Conservation (phyloP, 1,140 invertebrate genomes). For the Drosophila rhopaloa region DNA sequence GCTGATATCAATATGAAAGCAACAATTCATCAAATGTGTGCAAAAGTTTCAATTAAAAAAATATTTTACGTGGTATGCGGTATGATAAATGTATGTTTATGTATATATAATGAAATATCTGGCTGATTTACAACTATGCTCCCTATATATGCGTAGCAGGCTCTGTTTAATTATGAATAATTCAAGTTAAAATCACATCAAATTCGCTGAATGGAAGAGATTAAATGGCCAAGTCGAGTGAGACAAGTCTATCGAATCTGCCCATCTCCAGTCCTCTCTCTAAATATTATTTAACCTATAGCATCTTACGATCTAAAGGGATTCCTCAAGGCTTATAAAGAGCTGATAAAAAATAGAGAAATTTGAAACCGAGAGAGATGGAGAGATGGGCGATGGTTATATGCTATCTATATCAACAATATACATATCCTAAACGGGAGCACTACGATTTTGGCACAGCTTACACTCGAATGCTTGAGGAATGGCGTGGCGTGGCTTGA, state of each 20-base stretch:
- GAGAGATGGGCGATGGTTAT: slow-evolving; percentile 13
- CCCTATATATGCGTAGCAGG: slow-evolving; percentile 11
- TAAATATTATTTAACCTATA: slow-evolving; percentile 17
- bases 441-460: slow-evolving; percentile 63
- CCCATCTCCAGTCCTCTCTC: slow-evolving; percentile 5
- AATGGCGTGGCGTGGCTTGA: slow-evolving; percentile 20
- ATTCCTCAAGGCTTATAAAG: background rate
- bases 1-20: slow-evolving; percentile 82
- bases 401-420: slow-evolving; percentile 29
- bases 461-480: slow-evolving; percentile 30
- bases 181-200: slow-evolving; percentile 55
- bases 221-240: slow-evolving; percentile 42
- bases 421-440: slow-evolving; percentile 32
- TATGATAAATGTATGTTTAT: slow-evolving; percentile 43
- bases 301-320: background rate
- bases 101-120: slow-evolving; percentile 45
- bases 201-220: slow-evolving; percentile 54
- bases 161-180: slow-evolving; percentile 24
- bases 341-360: background rate
- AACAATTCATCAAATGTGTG: slow-evolving; percentile 68
- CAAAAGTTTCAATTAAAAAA: slow-evolving; percentile 41
- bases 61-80: slow-evolving; percentile 31
- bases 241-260: slow-evolving; percentile 9
- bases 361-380: slow-evolving; percentile 2
- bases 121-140: slow-evolving; percentile 22